These are phyloP conservation scores for Eurypyga helias DNA, from an alignment of 2,113 vertebrate species.

Conservation along the genomic window DNA sequence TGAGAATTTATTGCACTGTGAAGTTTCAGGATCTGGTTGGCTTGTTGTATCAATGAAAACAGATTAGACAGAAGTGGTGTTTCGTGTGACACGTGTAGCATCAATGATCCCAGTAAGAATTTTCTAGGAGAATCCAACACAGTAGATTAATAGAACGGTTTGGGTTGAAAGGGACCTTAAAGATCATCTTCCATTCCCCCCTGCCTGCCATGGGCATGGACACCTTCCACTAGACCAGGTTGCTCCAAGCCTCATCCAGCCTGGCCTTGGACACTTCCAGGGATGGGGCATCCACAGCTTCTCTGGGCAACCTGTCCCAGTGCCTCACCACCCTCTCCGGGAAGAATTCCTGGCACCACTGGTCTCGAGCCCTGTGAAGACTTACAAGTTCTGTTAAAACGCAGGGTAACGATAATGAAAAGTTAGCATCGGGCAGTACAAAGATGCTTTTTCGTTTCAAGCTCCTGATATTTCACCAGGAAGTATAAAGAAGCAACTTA, in stretches of 20 bases:
- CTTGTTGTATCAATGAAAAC: not conserved
- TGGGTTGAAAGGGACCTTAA: no score
- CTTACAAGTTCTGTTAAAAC: not conserved
- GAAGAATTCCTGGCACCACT: no score
- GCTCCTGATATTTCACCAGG: not conserved
- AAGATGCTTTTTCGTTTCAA: not conserved
- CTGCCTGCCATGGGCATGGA: no score
- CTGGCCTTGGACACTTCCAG: no score
- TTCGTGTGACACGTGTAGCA: not conserved
- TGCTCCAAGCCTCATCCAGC: no score
- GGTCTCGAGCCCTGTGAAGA: fast-evolving
- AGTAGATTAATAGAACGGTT: no score
- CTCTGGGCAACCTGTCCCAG: no score
- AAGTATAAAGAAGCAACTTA: fast-evolving
- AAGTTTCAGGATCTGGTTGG: not conserved
- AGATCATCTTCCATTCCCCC: no score
- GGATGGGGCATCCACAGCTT: no score
- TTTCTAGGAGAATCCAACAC: not conserved
- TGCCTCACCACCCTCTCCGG: no score
- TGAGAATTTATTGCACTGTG: not conserved
- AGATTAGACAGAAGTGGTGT: not conserved
- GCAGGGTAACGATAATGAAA: not conserved
- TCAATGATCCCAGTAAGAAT: not conserved
- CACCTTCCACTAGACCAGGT: no score
- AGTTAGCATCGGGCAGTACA: fast-evolving